Evolutionary conservation across 2,888 invertebrate species (phyloP), one percentile per base, ranked within the genome.

Genomic region (Doris montereyensis): DNA sequence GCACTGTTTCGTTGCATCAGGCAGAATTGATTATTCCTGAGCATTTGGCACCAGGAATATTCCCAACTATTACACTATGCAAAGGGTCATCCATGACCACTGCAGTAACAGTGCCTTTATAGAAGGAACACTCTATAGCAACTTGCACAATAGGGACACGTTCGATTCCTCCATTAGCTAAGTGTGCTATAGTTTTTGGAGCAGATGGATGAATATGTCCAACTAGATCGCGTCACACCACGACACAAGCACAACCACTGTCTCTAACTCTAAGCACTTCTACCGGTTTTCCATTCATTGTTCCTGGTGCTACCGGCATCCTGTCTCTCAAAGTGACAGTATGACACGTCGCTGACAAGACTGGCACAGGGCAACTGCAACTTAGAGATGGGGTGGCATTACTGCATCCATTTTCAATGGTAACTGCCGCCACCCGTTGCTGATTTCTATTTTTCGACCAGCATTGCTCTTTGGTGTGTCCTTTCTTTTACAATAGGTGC

Each of bases 1-100:
- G n/a, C n/a, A n/a, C n/a, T n/a, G n/a, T n/a, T n/a, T n/a, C n/a
- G n/a, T n/a, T n/a, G n/a, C n/a, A n/a, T n/a, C n/a, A n/a, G n/a
- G n/a, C n/a, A n/a, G n/a, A n/a, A n/a, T n/a, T n/a, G n/a, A n/a
- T n/a, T n/a, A n/a, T n/a, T n/a, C n/a, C 70, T 17, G 70, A 73
- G 8, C 74, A 35, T 67, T 77, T 79, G 0, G 67, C 74, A 1
- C 76, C 74, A 24, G 17, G 26, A 21, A 80, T 58, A 41, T 83
- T 81, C 0, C 83, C 80, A 26, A 83, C 17, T 10, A 83, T 78
- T 10, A 80, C 30, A 74, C 81, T 81, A 77, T 68, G 78, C 5
- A 76, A n/a, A 13, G 81, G 81, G 34, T 76, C 70, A 24, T 76
- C 72, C 76, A 83, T 68, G n/a, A n/a, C n/a, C n/a, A n/a, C n/a